A percentile compares a stretch with the other conserved stretches of the same genome.
These are phyloP conservation scores for Zaprionus ghesquierei DNA, from an alignment of 1,140 invertebrate species.

Conservation along the genomic window DNA sequence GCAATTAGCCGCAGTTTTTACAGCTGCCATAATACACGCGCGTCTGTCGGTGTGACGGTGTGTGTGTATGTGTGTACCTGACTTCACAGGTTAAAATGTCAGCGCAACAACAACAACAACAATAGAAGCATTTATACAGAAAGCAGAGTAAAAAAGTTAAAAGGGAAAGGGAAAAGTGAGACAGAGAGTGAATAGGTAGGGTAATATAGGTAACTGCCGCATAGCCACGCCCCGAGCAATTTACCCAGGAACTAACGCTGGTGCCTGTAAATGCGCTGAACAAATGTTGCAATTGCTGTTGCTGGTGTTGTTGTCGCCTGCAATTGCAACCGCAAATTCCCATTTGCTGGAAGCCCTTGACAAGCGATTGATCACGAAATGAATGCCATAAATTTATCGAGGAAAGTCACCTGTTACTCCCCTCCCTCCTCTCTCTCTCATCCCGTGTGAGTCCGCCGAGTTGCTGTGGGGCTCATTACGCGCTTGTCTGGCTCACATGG, in stretches of 20 bases:
- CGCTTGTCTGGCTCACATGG: constrained; percentile 6
- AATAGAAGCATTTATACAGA: constrained; percentile 1
- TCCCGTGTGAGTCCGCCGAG: not conserved
- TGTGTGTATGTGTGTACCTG: constrained; percentile 1
- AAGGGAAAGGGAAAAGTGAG: not conserved
- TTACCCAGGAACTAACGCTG: not conserved
- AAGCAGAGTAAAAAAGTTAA: constrained; percentile 14
- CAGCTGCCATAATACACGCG: constrained; percentile 20
- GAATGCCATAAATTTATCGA: constrained; percentile 67
- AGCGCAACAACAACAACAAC: constrained; percentile 8
- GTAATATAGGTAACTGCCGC: no score
- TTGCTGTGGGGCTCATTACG: constrained; percentile 14
- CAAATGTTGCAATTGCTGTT: constrained; percentile 30
- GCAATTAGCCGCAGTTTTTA: constrained; percentile 72
- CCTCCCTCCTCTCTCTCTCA: not conserved
- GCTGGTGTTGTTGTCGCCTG: not conserved
- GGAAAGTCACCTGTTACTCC: not conserved
- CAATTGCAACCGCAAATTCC: constrained; percentile 70
- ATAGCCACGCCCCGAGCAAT: constrained; percentile 13
- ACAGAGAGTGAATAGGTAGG: not conserved
- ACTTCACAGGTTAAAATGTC: constrained; percentile 32
- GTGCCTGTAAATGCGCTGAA: not conserved
- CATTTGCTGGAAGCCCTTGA: constrained; percentile 59
- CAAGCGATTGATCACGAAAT: constrained; percentile 70
- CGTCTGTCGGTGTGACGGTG: not conserved